A percentile compares a stretch with the other conserved stretches of the same genome.
phyloP scores from a whole-genome alignment of 2,113 vertebrate species.

The Menura novaehollandiae region DNA sequence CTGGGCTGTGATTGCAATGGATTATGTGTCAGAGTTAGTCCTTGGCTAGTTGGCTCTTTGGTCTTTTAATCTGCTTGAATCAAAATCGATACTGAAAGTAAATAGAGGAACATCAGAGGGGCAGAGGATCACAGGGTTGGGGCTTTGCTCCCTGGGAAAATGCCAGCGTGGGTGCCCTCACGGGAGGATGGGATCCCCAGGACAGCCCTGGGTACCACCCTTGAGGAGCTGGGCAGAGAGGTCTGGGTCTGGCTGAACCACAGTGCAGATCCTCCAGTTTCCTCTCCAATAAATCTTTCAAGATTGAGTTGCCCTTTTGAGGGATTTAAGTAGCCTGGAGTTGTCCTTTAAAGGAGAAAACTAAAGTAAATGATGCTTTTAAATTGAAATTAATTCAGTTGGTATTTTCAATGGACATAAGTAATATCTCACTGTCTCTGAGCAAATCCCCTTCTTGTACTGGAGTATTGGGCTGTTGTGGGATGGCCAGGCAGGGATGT shows the following conservation, averaged over 20 bases:
- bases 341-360: constrained; percentile 4
- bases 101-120: background rate
- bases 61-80: constrained; percentile 23
- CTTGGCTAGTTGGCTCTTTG: constrained; percentile 10
- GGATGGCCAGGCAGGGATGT: background rate
- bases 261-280: background rate
- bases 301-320: background rate
- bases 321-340: background rate
- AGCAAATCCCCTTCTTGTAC: background rate
- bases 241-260: background rate
- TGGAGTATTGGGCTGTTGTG: background rate
- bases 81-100: background rate
- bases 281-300: background rate
- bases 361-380: background rate
- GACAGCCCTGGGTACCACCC: background rate
- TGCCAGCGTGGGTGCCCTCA: background rate
- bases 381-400: constrained; percentile 17
- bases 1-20: background rate
- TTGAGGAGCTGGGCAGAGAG: fast-evolving
- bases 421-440: background rate
- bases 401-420: background rate
- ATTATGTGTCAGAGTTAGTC: constrained; percentile 11
- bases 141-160: background rate
- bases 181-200: background rate
- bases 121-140: background rate